Conservation (phyloP, 1,140 invertebrate species). For the Drosophila setifemur region DNA sequence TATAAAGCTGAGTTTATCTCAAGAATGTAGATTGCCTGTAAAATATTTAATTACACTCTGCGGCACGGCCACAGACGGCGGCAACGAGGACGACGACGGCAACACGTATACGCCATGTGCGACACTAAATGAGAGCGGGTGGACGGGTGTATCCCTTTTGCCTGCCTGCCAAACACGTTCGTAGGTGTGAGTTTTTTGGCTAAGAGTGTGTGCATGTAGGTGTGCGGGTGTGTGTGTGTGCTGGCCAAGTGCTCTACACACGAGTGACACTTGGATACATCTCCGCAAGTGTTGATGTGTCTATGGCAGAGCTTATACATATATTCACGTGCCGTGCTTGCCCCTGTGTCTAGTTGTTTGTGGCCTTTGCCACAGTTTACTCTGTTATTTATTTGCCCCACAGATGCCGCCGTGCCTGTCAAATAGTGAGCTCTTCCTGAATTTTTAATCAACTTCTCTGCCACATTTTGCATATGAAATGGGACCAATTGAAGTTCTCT, state of each 20-base stretch:
- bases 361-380: conserved; percentile 51
- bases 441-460: conserved; percentile 75
- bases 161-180: conserved; percentile 13
- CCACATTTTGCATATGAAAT: conserved; percentile 69
- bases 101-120: conserved; percentile 52
- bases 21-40: conserved; percentile 81
- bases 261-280: conserved; percentile 75
- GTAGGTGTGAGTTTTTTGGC: background rate
- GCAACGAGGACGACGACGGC: conserved; percentile 1
- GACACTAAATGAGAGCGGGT: conserved; percentile 27
- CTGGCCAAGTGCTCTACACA: conserved; percentile 78
- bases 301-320: conserved; percentile 5
- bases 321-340: background rate
- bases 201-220: background rate
- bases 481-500: conserved; percentile 21
- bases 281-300: conserved; percentile 41
- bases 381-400: conserved; percentile 75
- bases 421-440: conserved; percentile 75
- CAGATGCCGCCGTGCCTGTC: conserved; percentile 63
- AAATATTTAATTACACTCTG: conserved; percentile 81
- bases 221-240: conserved; percentile 47
- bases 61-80: conserved; percentile 49
- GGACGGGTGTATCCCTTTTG: conserved; percentile 37
- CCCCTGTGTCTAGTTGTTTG: conserved; percentile 23
- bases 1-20: conserved; percentile 76